Conservation (phyloP, 2,797 vertebrate genomes). For the Falco rusticolus region DNA sequence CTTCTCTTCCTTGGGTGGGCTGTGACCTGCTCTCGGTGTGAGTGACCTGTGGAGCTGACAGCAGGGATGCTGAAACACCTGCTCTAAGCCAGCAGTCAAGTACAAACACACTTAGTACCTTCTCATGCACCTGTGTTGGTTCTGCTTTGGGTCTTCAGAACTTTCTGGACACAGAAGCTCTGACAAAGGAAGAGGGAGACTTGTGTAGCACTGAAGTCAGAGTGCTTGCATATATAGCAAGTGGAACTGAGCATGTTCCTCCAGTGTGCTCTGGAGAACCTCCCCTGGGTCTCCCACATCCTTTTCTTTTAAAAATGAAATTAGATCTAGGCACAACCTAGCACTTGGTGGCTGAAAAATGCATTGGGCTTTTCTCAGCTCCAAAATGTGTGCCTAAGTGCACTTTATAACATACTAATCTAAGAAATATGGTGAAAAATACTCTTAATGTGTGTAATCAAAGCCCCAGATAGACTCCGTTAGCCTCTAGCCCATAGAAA, state of each 20-base stretch:
- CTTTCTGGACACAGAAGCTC: background rate
- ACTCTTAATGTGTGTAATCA: too few relatives aligned
- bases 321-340: background rate
- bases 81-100: background rate
- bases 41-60: fast-evolving
- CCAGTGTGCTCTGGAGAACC: background rate
- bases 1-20: background rate
- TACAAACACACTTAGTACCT: background rate
- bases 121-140: fast-evolving
- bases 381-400: fast-evolving
- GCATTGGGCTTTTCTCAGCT: background rate
- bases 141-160: background rate
- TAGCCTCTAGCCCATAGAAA: fast-evolving
- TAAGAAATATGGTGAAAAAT: background rate
- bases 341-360: background rate
- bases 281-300: fast-evolving
- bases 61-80: fast-evolving
- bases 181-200: background rate
- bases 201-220: background rate
- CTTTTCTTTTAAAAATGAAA: background rate
- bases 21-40: background rate
- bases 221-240: background rate
- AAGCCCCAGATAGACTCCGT: background rate
- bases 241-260: fast-evolving
- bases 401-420: background rate